phyloP scores from a whole-genome alignment of 2,113 vertebrate genomes.

The Notothenia coriiceps region DNA sequence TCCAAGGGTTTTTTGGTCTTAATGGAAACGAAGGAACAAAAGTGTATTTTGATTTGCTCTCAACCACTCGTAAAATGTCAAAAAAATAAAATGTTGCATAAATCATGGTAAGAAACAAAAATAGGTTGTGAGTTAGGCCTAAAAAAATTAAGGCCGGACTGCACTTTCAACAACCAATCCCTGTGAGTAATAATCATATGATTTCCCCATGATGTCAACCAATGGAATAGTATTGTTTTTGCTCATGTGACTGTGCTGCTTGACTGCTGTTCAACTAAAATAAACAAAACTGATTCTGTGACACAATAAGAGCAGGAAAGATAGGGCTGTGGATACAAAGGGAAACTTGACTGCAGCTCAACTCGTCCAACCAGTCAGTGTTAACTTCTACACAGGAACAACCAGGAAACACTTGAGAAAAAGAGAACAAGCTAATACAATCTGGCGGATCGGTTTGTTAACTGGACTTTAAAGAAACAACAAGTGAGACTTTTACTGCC shows the following conservation, averaged over 20 bases:
- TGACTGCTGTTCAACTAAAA: slow-evolving; percentile 4
- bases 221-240: too few species aligned
- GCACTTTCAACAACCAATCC: slow-evolving; percentile 43
- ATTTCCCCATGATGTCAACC: slow-evolving; percentile 81
- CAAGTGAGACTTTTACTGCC: slow-evolving; percentile 41
- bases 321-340: background rate
- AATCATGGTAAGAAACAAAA: too few species aligned
- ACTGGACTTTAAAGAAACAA: slow-evolving; percentile 30
- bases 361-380: background rate
- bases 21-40: too few species aligned
- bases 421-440: background rate
- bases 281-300: slow-evolving; percentile 6
- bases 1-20: too few species aligned
- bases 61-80: too few species aligned
- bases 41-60: too few species aligned
- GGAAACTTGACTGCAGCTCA: background rate
- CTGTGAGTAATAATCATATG: slow-evolving; percentile 85
- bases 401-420: background rate
- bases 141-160: too few species aligned
- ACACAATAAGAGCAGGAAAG: background rate
- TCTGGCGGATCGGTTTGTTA: slow-evolving; percentile 21
- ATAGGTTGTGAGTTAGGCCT: background rate
- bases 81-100: too few species aligned
- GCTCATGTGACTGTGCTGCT: background rate
- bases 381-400: background rate